phyloP scores from a whole-genome alignment of 2,113 vertebrate genomes.

The Charadrius vociferus region DNA sequence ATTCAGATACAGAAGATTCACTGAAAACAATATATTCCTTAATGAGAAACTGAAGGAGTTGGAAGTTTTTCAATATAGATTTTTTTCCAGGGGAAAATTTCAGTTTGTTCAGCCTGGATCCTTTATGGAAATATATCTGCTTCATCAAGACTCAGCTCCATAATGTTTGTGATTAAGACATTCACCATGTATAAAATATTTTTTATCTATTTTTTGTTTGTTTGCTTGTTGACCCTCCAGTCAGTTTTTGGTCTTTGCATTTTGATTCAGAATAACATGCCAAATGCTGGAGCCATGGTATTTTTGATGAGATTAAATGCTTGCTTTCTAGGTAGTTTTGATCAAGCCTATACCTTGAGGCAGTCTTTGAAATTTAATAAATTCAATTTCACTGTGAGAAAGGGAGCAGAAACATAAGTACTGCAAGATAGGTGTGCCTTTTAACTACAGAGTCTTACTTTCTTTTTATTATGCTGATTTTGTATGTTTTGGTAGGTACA shows the following conservation, averaged over 20 bases:
- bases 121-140: background rate
- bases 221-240: background rate
- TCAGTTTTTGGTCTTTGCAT: background rate
- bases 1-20: background rate
- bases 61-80: background rate
- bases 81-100: background rate
- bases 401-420: background rate
- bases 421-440: background rate
- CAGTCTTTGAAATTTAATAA: background rate
- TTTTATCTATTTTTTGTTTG: background rate
- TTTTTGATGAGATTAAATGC: background rate
- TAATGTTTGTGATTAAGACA: background rate
- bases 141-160: background rate
- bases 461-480: background rate
- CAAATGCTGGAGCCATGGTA: background rate
- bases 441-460: background rate
- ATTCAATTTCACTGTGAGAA: background rate
- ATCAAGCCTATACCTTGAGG: background rate
- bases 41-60: background rate
- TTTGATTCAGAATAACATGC: background rate
- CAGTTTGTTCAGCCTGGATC: background rate
- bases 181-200: background rate
- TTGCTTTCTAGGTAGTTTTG: background rate
- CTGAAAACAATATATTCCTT: background rate
- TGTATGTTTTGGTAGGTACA: background rate